Base-by-base conservation (phyloP, 2,797 vertebrate species). In the Amazona ochrocephala region DNA sequence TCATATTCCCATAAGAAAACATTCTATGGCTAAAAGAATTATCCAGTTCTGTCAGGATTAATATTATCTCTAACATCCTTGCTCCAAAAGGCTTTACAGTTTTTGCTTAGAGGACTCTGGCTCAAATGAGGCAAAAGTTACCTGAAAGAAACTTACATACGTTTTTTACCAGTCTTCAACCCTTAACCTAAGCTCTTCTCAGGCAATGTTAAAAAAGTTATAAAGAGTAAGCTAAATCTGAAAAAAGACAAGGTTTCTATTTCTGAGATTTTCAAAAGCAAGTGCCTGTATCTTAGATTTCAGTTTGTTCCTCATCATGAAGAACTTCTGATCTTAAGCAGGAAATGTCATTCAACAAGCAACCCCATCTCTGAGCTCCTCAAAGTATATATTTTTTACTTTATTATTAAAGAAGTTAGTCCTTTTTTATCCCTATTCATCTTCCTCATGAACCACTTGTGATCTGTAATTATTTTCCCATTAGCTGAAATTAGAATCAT, bases 61-160 rank as follows among this genome's bases (percentile, higher is more conserved):
- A 82, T 90, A 83, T 44, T 10, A 48, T 17, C 7, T 71, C 26
- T 84, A 24, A 47, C 89, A 78, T 84, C 47, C 39, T 84, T 80
- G 42, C 54, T 88, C 50, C 24, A 11, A 80, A 89, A 61, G 5
- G 3, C 9, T 91, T 83, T 73, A 45, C 0, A 5, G 22, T 66
- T 37, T 78, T 11, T 70, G 32, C 9, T 39, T 50, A 42, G 23
- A 17, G 7, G 9, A 84, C 20, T 65, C n/a, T 41, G 34, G 17
- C 45, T 87, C 44, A 78, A 83, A 92, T 66, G 39, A 95, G 32
- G 61, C 42, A 85, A 93, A 92, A 84, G 73, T 51, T 86, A 14
- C 64, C 50, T 67, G 42, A 68, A 94, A 82, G 12, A 79, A 65
- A 64, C 20, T 45, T 71, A 51, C 0, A 5, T 32, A 81, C 23